These are phyloP conservation scores for Fulmarus glacialis DNA, from an alignment of 2,113 vertebrate species.

Conservation along the genomic window DNA sequence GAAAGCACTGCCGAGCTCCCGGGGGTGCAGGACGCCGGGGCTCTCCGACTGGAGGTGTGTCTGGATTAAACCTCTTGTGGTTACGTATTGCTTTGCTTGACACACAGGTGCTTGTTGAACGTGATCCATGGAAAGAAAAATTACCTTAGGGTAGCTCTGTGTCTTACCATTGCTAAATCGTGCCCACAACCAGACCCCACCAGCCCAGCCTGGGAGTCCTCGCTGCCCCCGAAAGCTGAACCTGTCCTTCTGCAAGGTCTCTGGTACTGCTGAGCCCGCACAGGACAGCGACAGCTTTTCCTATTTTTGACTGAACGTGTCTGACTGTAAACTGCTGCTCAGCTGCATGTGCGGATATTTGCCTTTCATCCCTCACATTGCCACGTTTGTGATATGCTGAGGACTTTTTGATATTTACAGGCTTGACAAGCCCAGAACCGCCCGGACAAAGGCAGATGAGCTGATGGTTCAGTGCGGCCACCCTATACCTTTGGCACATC, in stretches of 20 bases:
- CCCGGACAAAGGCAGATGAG: fast-evolving
- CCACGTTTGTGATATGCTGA: background rate
- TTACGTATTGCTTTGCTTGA: background rate
- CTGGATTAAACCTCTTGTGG: fast-evolving
- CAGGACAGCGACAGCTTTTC: background rate
- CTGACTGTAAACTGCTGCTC: background rate
- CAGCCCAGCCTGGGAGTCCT: background rate
- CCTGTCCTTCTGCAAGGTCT: background rate
- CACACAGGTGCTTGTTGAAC: background rate
- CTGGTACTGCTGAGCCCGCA: background rate
- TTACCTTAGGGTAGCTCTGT: background rate
- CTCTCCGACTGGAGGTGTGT: fast-evolving
- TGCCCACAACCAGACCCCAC: fast-evolving
- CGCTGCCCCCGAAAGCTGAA: fast-evolving
- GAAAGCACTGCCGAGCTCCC: fast-evolving
- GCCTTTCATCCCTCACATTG: background rate
- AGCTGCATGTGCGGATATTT: background rate
- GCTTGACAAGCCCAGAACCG: background rate
- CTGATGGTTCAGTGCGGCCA: background rate
- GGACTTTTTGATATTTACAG: background rate
- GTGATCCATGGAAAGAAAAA: background rate
- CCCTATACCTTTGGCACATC: background rate
- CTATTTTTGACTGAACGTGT: background rate
- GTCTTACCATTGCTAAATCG: fast-evolving
- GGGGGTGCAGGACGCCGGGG: background rate